phyloP scores from a whole-genome alignment of 2,888 invertebrate genomes.

The Argynnis bischoffii region DNA sequence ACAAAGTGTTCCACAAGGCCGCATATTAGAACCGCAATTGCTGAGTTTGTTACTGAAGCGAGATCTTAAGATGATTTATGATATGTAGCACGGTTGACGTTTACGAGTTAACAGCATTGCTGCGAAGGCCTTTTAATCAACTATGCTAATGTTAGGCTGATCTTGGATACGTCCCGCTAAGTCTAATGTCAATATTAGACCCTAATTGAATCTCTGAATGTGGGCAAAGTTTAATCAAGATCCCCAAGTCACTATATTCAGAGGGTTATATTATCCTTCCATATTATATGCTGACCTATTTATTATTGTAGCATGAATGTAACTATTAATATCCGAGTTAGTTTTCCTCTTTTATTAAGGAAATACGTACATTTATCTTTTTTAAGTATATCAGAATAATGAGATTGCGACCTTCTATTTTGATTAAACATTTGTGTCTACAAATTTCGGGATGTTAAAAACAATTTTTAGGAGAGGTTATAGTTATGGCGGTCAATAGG shows the following conservation, averaged over 20 bases:
- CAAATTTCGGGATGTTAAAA: constrained; percentile 27
- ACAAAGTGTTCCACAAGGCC: constrained; percentile 43
- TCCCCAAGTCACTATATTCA: constrained; percentile 47
- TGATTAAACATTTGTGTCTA: constrained; percentile 24
- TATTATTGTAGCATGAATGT: constrained; percentile 35
- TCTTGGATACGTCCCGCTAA: constrained; percentile 60
- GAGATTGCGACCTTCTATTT: constrained; percentile 17
- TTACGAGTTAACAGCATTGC: constrained; percentile 76
- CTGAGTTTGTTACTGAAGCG: constrained; percentile 68
- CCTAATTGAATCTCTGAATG: constrained; percentile 74
- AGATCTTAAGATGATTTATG: constrained; percentile 82
- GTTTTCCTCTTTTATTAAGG: constrained; percentile 32
- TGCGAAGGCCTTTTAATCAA: constrained; percentile 79
- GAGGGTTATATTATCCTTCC: constrained; percentile 41
- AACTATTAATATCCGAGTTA: constrained; percentile 26
- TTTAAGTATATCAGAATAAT: constrained; percentile 17
- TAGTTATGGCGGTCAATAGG: constrained; percentile 51
- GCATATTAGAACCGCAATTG: constrained; percentile 52
- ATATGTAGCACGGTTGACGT: constrained; percentile 76
- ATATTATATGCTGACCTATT: constrained; percentile 41
- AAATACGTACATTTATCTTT: constrained; percentile 29
- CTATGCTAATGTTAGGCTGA: constrained; percentile 79
- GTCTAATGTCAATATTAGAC: constrained; percentile 72
- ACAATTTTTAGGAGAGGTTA: constrained; percentile 54
- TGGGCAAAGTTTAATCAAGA: constrained; percentile 70